Percentiles rank a stretch among this genome's conserved stretches.
Conservation (phyloP, 2,113 vertebrate genomes). For the Australoheros scitulus region DNA sequence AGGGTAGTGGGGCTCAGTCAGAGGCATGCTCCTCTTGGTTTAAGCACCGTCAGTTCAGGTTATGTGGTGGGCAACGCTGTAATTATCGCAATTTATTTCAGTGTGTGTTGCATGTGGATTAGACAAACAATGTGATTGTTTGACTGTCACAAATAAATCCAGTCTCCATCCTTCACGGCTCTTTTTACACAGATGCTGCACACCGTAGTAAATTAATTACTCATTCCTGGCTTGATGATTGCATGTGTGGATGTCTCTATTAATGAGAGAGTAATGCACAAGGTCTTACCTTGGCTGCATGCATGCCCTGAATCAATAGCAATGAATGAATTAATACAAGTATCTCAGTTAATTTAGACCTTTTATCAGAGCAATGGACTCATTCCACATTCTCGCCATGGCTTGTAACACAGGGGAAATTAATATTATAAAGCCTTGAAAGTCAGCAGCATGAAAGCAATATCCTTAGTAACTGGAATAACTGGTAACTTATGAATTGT, state of each 20-base stretch:
- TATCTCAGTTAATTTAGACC: conserved; percentile 36
- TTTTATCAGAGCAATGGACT: conserved; percentile 9
- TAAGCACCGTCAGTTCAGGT: conserved; percentile 1
- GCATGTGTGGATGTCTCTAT: conserved; percentile 26
- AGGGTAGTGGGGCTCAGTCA: conserved; percentile 42
- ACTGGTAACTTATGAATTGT: neutral
- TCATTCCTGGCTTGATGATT: conserved; percentile 19
- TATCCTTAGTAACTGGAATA: neutral
- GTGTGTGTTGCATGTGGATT: conserved; percentile 4
- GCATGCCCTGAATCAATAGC: conserved; percentile 41
- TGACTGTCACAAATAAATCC: neutral
- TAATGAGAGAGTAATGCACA: neutral
- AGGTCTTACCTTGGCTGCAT: neutral
- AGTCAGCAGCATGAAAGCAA: neutral
- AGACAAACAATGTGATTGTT: conserved; percentile 4
- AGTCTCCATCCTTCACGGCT: neutral
- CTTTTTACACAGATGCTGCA: neutral
- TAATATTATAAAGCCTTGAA: conserved; percentile 21
- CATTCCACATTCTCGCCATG: neutral
- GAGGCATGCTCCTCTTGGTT: conserved; percentile 30
- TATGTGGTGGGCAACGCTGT: conserved; percentile 28
- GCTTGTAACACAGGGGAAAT: conserved; percentile 42
- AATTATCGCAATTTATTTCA: conserved; percentile 57
- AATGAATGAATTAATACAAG: conserved; percentile 53
- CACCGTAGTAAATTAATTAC: conserved; percentile 15